A percentile compares a stretch with the other conserved stretches of the same genome.
Conservation (phyloP, 2,797 vertebrate species). For the Enteromius argenteus region DNA sequence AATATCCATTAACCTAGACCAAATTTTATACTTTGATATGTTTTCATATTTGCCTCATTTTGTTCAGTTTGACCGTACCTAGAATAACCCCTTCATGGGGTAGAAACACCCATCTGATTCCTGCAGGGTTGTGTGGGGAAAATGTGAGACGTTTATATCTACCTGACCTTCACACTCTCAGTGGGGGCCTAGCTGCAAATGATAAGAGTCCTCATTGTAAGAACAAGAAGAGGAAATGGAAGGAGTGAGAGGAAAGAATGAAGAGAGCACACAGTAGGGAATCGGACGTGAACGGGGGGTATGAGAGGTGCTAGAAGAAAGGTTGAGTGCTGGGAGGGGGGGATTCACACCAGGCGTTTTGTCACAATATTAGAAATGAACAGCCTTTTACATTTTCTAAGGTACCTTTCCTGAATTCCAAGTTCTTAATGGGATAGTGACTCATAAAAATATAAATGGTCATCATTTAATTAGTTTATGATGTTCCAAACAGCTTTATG, state of each 20-base stretch:
- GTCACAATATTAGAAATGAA: conserved; percentile 37
- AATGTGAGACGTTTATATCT: conserved; percentile 32
- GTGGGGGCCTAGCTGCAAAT: conserved; percentile 46
- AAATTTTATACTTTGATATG: background rate
- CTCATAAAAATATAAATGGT: no score
- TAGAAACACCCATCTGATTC: conserved; percentile 21
- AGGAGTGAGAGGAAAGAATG: background rate
- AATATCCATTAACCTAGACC: background rate
- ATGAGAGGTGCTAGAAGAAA: conserved; percentile 11
- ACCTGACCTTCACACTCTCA: conserved; percentile 65
- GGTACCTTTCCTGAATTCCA: conserved; percentile 26
- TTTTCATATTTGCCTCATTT: background rate
- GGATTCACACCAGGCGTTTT: conserved; percentile 36
- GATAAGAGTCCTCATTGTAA: conserved; percentile 43
- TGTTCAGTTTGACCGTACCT: conserved; percentile 7
- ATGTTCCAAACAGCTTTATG: background rate
- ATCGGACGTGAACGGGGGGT: background rate
- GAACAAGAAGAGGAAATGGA: conserved; percentile 37
- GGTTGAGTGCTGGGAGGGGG: background rate
- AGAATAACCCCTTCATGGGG: conserved; percentile 3
- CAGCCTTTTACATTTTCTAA: conserved; percentile 36
- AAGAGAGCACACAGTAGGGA: conserved; percentile 9
- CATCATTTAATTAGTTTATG: no score
- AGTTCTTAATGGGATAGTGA: background rate
- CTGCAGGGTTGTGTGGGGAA: background rate